Conservation (phyloP, 2,888 invertebrate species). For the Melikaiella ostensackeni region DNA sequence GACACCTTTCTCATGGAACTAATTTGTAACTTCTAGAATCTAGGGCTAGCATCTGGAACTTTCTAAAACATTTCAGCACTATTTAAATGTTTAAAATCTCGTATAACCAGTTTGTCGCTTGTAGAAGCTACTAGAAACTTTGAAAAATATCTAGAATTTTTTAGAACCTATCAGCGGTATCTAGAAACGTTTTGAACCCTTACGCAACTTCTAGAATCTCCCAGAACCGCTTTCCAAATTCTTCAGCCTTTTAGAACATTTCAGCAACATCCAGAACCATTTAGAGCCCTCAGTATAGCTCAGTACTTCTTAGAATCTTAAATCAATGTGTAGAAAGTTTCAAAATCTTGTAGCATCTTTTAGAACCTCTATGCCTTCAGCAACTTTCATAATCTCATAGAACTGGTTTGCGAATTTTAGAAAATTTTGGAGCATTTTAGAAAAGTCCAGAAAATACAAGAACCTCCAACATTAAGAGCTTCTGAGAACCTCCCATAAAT, state of each 20-base stretch:
- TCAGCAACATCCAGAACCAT: neutral
- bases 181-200: too few relatives aligned
- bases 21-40: neutral
- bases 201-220: neutral
- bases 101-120: neutral
- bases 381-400: too few relatives aligned
- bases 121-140: neutral
- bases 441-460: too few relatives aligned
- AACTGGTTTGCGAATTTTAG: too few relatives aligned
- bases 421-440: too few relatives aligned
- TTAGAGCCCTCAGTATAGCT: too few relatives aligned
- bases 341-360: neutral
- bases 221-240: neutral
- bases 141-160: too few relatives aligned
- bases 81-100: neutral
- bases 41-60: neutral
- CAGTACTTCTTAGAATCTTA: too few relatives aligned
- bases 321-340: neutral
- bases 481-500: neutral
- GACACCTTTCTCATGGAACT: too few relatives aligned
- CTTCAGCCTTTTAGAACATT: neutral
- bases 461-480: neutral
- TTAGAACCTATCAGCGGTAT: too few relatives aligned
- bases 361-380: neutral
- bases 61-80: neutral